Conservation (phyloP, 2,113 vertebrate species). For the Capreolus pygargus region DNA sequence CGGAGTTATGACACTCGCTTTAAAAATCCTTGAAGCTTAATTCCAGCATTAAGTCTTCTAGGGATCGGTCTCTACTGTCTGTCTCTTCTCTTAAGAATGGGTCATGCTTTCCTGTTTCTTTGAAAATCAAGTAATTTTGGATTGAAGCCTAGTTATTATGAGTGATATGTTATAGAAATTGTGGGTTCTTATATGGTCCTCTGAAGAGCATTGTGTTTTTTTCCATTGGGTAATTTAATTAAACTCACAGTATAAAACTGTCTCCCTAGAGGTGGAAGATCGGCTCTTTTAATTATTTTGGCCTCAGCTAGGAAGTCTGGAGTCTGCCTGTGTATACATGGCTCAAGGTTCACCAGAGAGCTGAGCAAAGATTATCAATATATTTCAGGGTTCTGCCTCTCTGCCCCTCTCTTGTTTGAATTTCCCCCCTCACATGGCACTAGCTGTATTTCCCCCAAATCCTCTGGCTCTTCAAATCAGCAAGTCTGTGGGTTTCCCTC, state of each 20-base stretch:
- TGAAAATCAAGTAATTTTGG: not conserved
- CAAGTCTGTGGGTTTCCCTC: not conserved
- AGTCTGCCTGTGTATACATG: not conserved
- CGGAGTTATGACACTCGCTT: not conserved
- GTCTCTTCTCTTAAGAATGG: not conserved
- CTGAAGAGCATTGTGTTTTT: not conserved
- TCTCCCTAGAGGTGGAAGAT: not conserved
- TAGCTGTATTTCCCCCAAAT: not conserved
- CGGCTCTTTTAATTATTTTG: not conserved
- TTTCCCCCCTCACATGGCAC: not conserved
- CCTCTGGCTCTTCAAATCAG: not conserved
- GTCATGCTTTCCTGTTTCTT: not conserved
- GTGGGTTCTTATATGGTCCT: not conserved
- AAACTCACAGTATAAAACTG: not conserved
- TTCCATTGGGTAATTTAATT: not conserved
- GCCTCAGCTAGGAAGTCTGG: not conserved
- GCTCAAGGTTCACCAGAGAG: not conserved
- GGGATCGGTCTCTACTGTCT: not conserved
- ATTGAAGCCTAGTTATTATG: not conserved
- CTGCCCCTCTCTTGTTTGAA: not conserved
- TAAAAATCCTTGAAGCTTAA: not conserved
- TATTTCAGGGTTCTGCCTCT: not conserved
- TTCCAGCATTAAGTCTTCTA: not conserved
- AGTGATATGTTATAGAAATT: not conserved
- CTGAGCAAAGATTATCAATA: not conserved